Conservation (phyloP, 2,888 invertebrate species). For the Drosophila hamatofila region DNA sequence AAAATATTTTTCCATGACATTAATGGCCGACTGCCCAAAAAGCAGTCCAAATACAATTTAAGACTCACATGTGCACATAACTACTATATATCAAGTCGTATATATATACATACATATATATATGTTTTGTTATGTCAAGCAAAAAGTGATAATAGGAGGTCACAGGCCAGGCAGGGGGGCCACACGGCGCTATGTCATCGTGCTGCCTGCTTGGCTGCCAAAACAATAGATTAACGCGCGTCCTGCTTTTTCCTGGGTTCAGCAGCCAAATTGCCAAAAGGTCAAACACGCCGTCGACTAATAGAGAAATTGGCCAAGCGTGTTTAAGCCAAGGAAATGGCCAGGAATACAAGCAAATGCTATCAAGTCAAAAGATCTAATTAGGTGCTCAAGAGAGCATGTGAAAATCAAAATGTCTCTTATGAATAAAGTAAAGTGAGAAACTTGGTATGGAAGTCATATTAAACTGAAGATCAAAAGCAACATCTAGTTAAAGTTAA, state of each 20-base stretch:
- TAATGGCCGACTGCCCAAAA: constrained; percentile 61
- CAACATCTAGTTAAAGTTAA: neutral
- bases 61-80: constrained; percentile 16
- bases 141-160: constrained; percentile 53
- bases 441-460: neutral
- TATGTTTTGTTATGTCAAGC: constrained; percentile 54
- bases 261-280: constrained; percentile 52
- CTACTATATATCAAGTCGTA: constrained; percentile 9
- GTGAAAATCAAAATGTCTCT: constrained; percentile 1
- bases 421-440: neutral
- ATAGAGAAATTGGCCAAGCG: constrained; percentile 52
- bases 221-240: constrained; percentile 74
- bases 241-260: constrained; percentile 18
- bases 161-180: constrained; percentile 5
- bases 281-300: constrained; percentile 43
- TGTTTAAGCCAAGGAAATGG: constrained; percentile 4
- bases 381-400: constrained; percentile 28
- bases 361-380: constrained; percentile 32
- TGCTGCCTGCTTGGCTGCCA: constrained; percentile 58
- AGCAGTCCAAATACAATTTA: constrained; percentile 38
- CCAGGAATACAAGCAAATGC: constrained; percentile 34
- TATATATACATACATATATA: constrained; percentile 17
- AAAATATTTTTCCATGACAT: constrained; percentile 74
- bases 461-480: neutral
- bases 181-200: constrained; percentile 44